Evolutionary conservation across 2,113 vertebrate species (phyloP).

Genomic region (Tursiops truncatus): DNA sequence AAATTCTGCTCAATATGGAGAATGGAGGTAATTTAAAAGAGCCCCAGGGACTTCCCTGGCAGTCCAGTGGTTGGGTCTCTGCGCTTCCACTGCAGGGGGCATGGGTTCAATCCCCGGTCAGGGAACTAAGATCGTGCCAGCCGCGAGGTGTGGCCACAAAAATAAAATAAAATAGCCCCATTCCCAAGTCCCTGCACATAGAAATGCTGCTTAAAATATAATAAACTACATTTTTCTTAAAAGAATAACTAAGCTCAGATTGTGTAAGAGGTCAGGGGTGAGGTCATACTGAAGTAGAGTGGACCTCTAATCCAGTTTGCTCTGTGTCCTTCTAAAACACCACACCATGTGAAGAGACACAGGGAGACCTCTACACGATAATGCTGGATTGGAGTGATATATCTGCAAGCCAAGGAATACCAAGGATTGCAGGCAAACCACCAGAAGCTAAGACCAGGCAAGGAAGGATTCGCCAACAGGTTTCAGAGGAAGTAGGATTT

Average conservation of each 20-base stretch:
- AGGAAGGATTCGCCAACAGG: background rate
- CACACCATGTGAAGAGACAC: background rate
- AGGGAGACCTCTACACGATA: background rate
- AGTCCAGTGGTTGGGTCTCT: no score
- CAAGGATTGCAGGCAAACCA: background rate
- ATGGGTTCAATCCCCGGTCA: no score
- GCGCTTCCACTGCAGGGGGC: no score
- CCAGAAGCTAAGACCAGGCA: background rate
- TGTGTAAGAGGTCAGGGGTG: background rate
- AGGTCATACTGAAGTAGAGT: background rate
- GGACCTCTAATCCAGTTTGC: background rate
- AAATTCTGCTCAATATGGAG: background rate
- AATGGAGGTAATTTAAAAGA: background rate
- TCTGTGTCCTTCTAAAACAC: background rate
- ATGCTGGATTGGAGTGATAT: background rate
- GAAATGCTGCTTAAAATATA: slow-evolving; percentile 23
- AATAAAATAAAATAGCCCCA: background rate
- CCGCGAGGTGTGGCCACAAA: no score
- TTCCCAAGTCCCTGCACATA: background rate
- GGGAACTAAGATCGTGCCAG: no score
- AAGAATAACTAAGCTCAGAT: background rate
- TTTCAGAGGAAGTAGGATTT: background rate
- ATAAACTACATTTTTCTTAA: background rate
- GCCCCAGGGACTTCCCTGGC: background rate
- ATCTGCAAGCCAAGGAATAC: background rate